Base-by-base conservation (phyloP, 2,113 vertebrate species). In the Meles meles region DNA sequence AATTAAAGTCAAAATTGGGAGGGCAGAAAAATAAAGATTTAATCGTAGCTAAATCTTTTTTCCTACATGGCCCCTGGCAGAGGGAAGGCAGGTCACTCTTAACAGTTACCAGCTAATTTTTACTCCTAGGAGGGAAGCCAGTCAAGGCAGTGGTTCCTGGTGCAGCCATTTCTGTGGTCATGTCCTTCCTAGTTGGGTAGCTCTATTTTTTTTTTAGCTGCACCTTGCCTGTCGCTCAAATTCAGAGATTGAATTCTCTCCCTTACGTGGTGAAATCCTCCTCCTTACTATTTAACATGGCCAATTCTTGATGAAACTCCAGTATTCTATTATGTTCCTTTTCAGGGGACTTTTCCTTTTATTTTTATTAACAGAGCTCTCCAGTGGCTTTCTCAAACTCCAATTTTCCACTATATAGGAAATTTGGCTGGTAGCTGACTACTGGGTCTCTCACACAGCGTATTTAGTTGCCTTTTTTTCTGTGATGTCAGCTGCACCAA, bases 161-260 rank as follows among this genome's bases (percentile, higher is more conserved):
- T 37, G 47, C 2, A 57, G 37, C 2, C 18, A 61, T 76, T 55
- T 0, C 27, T 34, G 3, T 77, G 49, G 65, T 25, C 77, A 57
- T 49, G 49, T 49, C 6, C 11, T 86, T 89, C 1, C 14, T 20
- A 74, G 37, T 23, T 37, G 7, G 14, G 31, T 7, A 88, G n/a
- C 13, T 39, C 52, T 67, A 27, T 25, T 97, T 98, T 94, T 18
- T n/a, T 92, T 67, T 52, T 52, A 87, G 39, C 6, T 97, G 65
- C 0, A 17, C 5, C 57, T 76, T 97, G 90, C 17, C 37, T 42
- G n/a, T 59, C 21, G 1, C 69, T 21, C 72, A 55, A 88, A 15
- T 49, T 71, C 72, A 31, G 34, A 0, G 0, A 79, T 52, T 34
- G 96, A 67, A 29, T 80, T 27, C 11, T 47, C 55, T 69, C 21